Evolutionary conservation across 2,888 invertebrate genomes (phyloP).

Genomic region (Drosophila koepferae): DNA sequence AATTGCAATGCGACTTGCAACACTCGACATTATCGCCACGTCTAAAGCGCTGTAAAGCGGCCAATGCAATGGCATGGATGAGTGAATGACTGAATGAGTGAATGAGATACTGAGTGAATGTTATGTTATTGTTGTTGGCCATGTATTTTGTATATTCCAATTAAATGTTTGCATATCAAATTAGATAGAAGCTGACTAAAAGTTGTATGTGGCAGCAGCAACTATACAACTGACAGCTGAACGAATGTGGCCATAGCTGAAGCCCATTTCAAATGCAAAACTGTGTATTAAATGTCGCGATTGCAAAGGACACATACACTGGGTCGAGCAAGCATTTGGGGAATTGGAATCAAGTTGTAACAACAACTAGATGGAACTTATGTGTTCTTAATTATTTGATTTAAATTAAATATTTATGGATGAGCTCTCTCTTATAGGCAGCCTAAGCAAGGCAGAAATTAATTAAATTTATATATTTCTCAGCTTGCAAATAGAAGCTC

Average conservation of each 20-base stretch:
- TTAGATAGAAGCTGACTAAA: constrained; percentile 38
- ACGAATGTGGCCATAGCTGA: constrained; percentile 5
- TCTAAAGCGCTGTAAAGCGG: not conserved
- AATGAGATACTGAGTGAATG: not conserved
- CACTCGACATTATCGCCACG: constrained; percentile 26
- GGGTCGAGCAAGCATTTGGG: not conserved
- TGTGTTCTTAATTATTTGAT: not conserved
- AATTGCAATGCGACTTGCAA: constrained; percentile 62
- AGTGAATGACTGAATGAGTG: not conserved
- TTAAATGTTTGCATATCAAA: constrained; percentile 66
- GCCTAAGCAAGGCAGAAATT: too few relatives aligned
- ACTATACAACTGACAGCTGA: constrained; percentile 14
- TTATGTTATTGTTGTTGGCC: not conserved
- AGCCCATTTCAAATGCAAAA: constrained; percentile 42
- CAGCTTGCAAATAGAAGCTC: too few relatives aligned
- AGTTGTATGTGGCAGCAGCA: not conserved
- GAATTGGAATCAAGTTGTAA: not conserved
- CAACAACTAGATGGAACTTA: not conserved
- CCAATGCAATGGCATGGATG: constrained; percentile 14
- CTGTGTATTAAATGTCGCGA: constrained; percentile 13
- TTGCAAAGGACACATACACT: not conserved
- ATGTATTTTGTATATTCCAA: constrained; percentile 68
- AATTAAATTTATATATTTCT: too few relatives aligned
- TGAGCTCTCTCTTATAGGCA: too few relatives aligned
- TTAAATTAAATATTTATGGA: not conserved